Evolutionary conservation across 1,140 invertebrate species (phyloP).

Genomic region (Liolophura sinensis): DNA sequence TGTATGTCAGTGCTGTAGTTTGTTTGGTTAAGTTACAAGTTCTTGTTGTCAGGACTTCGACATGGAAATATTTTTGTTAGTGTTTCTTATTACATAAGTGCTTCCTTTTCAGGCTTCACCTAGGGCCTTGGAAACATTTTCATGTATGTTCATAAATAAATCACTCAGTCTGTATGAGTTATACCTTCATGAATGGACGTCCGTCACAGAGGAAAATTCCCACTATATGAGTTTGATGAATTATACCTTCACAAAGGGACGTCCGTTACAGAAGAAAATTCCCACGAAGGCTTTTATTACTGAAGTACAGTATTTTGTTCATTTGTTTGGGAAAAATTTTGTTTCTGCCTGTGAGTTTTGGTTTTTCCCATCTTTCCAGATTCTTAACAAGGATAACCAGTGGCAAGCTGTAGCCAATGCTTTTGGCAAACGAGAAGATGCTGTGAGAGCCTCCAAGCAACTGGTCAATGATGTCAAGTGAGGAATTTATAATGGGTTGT

Average conservation of each 20-base stretch:
- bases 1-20: not conserved
- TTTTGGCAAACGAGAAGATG: constrained; percentile 30
- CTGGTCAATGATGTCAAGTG: constrained; percentile 34
- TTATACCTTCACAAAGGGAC: too few relatives aligned
- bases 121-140: not conserved
- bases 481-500: constrained; percentile 2
- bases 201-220: too few relatives aligned
- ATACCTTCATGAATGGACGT: too few relatives aligned
- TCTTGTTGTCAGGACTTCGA: too few relatives aligned
- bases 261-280: too few relatives aligned
- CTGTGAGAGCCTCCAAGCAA: constrained; percentile 21
- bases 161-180: too few relatives aligned
- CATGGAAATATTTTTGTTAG: not conserved
- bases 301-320: too few relatives aligned
- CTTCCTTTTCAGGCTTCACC: not conserved
- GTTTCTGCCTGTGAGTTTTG: too few relatives aligned
- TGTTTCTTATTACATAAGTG: not conserved
- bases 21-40: not conserved
- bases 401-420: constrained; percentile 45
- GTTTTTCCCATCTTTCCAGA: constrained; percentile 20
- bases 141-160: too few relatives aligned
- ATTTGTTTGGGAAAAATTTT: too few relatives aligned
- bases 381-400: constrained; percentile 45
- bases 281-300: too few relatives aligned
- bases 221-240: too few relatives aligned